Evolutionary conservation across 2,113 vertebrate genomes (phyloP).

Genomic region (Datnioides undecimradiatus): DNA sequence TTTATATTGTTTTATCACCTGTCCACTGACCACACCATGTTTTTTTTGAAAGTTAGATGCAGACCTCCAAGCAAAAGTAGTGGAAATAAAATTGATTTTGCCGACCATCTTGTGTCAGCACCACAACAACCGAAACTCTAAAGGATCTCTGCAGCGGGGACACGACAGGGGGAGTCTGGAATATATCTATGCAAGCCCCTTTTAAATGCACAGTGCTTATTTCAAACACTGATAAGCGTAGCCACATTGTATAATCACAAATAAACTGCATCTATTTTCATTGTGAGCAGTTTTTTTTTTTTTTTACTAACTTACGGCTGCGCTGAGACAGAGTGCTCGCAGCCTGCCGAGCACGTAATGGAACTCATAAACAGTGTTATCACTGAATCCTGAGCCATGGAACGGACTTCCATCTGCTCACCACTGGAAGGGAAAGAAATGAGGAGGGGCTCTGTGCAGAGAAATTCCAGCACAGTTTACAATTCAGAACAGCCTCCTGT

Average conservation of each 20-base stretch:
- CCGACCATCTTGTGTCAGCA: constrained; percentile 15
- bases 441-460: constrained; percentile 22
- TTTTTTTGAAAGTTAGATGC: constrained; percentile 6
- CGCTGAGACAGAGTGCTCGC: constrained; percentile 55
- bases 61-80: background rate
- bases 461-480: constrained; percentile 54
- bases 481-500: constrained; percentile 47
- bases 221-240: constrained; percentile 70
- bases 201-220: constrained; percentile 52
- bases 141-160: background rate
- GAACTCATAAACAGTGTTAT: constrained; percentile 81
- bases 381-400: constrained; percentile 67
- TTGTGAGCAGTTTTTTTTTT: constrained; percentile 41
- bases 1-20: background rate
- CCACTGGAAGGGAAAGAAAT: constrained; percentile 66
- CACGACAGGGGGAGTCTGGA: background rate
- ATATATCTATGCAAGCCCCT: constrained; percentile 19
- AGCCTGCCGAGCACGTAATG: constrained; percentile 75
- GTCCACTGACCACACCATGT: background rate
- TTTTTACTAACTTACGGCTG: constrained; percentile 44
- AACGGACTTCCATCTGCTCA: constrained; percentile 76
- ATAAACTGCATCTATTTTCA: constrained; percentile 70
- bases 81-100: background rate
- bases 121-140: constrained; percentile 36
- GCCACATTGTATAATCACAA: constrained; percentile 71